Conservation (phyloP, 2,888 invertebrate species). For the Coleophora deauratella region DNA sequence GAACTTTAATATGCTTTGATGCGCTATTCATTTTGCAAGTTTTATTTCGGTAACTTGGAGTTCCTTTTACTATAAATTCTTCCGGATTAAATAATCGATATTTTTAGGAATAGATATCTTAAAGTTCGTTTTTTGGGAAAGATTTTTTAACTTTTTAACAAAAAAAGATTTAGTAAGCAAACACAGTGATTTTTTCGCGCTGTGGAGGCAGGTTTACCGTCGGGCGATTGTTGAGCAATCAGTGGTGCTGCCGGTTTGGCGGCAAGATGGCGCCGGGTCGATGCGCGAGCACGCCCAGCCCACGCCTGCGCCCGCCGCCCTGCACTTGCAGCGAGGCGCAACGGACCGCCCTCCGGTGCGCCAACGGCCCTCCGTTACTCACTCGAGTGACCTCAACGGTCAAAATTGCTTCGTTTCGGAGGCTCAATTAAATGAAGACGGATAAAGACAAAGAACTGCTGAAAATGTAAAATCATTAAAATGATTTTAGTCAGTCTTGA, state of each 20-base stretch:
- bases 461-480: too few species aligned
- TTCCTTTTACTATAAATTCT: too few species aligned
- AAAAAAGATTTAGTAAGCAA: too few species aligned
- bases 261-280: constrained; percentile 67
- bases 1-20: neutral
- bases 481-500: too few species aligned
- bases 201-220: constrained; percentile 8
- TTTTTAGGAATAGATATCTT: too few species aligned
- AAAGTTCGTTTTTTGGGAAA: too few species aligned
- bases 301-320: constrained; percentile 67
- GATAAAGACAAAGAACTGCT: constrained; percentile 14
- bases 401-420: neutral
- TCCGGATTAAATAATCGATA: too few species aligned
- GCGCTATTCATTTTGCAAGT: constrained; percentile 8
- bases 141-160: too few species aligned
- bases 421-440: neutral
- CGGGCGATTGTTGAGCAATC: constrained; percentile 25
- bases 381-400: too few species aligned
- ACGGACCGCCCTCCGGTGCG: constrained; percentile 34
- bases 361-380: constrained; percentile 4
- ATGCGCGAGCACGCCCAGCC: constrained; percentile 60
- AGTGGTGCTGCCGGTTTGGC: constrained; percentile 40
- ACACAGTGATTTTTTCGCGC: constrained; percentile 1
- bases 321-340: constrained; percentile 49
- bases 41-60: constrained; percentile 21